phyloP scores from a whole-genome alignment of 2,888 invertebrate species.

The Hermodice carunculata region DNA sequence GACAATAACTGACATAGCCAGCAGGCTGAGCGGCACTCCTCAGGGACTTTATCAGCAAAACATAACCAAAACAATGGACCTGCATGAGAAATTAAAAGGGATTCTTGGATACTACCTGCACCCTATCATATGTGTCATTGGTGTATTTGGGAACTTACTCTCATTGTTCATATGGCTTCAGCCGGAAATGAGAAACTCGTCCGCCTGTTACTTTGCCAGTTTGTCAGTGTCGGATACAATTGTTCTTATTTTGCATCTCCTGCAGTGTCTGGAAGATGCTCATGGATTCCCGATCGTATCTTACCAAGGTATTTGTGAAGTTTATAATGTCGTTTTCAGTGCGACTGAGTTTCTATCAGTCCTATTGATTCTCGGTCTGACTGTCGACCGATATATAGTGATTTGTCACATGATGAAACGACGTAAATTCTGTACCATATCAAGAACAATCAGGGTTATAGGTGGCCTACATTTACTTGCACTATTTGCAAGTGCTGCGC shows the following conservation, averaged over 20 bases:
- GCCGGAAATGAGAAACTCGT: constrained; percentile 16
- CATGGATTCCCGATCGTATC: not conserved
- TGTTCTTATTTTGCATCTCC: constrained; percentile 7
- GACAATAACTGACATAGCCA: too few relatives aligned
- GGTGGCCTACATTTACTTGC: not conserved
- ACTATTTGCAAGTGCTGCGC: not conserved
- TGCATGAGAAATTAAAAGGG: not conserved
- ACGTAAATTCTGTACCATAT: constrained; percentile 7
- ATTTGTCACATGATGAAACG: constrained; percentile 16
- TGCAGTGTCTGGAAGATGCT: not conserved
- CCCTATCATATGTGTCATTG: constrained; percentile 9
- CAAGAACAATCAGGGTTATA: constrained; percentile 1
- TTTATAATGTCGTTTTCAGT: constrained; percentile 14
- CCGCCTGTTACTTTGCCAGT: constrained; percentile 13
- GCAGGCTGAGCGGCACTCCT: too few relatives aligned
- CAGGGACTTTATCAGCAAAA: too few relatives aligned
- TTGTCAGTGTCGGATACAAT: constrained; percentile 15
- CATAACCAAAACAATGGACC: too few relatives aligned
- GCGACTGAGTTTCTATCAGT: constrained; percentile 9
- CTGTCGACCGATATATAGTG: constrained; percentile 16
- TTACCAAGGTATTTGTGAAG: constrained; percentile 1
- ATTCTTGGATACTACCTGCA: constrained; percentile 1
- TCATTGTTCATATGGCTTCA: constrained; percentile 15
- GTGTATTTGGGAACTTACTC: constrained; percentile 10
- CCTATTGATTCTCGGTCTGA: constrained; percentile 7